Base-by-base conservation (phyloP, 2,113 vertebrate genomes). In the Catharus fuscescens region DNA sequence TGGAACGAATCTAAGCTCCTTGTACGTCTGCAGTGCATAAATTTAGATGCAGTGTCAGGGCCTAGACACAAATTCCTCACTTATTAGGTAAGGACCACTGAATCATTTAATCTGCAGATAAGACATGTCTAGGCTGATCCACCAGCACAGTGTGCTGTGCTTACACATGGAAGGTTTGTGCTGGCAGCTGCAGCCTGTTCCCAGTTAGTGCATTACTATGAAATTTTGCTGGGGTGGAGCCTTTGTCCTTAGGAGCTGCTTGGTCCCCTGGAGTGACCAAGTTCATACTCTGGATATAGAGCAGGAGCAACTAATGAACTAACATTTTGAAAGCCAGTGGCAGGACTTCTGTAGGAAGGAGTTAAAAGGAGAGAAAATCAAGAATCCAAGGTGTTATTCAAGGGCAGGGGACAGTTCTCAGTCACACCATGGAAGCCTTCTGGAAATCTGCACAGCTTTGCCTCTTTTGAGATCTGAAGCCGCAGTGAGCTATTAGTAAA, bases 81-180 rank as follows among this genome's bases (percentile, higher is more conserved):
- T 88, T 90, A 86, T 92, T 95, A 96, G 93, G 92, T 95, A 96
- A 96, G 93, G 94, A 94, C 79, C 93, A 96, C 71, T 86, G 96
- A 96, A 93, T 94, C 71, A 96, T 93, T 92, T 97, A 94, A 95
- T 96, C 94, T 78, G 85, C 52, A 95, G 95, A 86, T 90, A 96
- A 96, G 93, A 77, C 90, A 90, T 90, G 82, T 80, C 92, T 73
- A 82, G 88, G 92, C 92, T 78, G 88, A 96, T 94, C 82, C 79
- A 90, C 71, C 47, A 66, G 88, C 57, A 82, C 32, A 59, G 74
- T 7, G 18, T 1, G 23, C 59, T 62, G 50, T 62, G 87, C 87
- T 86, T 28, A 76, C 66, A 88, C 88, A 70, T 2, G 1, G 71
- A 79, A 90, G 74, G 79, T 70, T 93, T 19, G 57, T 44, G 69